Base-by-base conservation (phyloP, 2,797 vertebrate genomes). In the Sciaenops ocellatus region DNA sequence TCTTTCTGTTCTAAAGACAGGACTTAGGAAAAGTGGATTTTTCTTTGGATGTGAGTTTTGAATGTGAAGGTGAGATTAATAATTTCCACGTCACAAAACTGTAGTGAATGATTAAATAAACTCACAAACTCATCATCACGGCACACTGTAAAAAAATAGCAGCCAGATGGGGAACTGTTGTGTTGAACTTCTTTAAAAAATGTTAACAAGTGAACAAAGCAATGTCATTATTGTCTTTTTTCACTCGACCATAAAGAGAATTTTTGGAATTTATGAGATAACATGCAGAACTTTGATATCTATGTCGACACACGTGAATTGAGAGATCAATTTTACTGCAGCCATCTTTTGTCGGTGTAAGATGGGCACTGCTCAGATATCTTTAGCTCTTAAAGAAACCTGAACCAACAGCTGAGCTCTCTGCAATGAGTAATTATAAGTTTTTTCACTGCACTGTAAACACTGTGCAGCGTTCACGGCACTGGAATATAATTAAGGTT, bases 401-500 rank as follows among this genome's bases (percentile, higher is more conserved):
- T 28, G 62, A 52, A 46, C 17, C 24, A 18, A 2, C 10, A 48
- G 17, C 22, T 15, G 1, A 51, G 9, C 48, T 56, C 50, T 63
- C n/a, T 59, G 26, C 24, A 73, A 4, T 17, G 47, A 41, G 13
- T 3, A 0, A 3, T 6, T 62, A 26, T 18, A 22, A 34, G 34
- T 38, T 38, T 34, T 75, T 44, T 12, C 22, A 38, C 34, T 9
- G 34, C 18, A 6, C 48, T 52, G 57, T 13, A 22, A 34, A 24
- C 34, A 1, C 34, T 9, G 34, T 22, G 41, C 24, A 46, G 68
- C 28, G 13, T 64, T 18, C 5, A 17, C 12, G 24, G 12, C 12
- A 9, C 22, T 6, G 44, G 42, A 69, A 26, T 72, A 69, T 71
- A 63, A 68, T 76, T 28, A 60, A 63, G 42, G 62, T 70, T 64